Evolutionary conservation across 2,888 invertebrate genomes (phyloP), one percentile per base, ranked within the genome.

Genomic region (Oscheius sp.): DNA sequence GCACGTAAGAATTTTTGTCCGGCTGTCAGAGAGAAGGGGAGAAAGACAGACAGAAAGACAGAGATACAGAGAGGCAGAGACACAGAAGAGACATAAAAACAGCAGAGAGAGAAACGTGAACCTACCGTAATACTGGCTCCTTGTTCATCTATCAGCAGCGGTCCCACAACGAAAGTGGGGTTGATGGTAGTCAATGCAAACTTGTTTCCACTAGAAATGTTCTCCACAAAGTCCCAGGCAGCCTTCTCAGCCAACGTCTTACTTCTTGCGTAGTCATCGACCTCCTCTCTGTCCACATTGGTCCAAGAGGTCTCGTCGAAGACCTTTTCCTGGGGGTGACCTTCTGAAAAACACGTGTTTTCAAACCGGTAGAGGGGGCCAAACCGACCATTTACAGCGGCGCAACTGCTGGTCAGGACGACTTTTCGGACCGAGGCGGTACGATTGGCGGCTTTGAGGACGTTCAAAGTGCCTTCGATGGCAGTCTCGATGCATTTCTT

Each of bases 211-310:
- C 80, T 83, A 76, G 65, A 11, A 60, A 74, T 66, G 51, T 70
- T 70, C 1, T 79, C 63, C 10, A 91, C 88, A 81, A 90, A 92
- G 73, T 92, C 90, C 92, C 92, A 92, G 0, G 92, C 92, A n/a
- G 91, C 90, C 78, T 90, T 90, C 83, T 92, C 92, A 2, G 92
- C 92, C 68, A 91, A 83, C 9, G 90, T 90, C 83, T 92, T 91
- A 77, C 91, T 91, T 55, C 79, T 77, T 10, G 85, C 78, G 74
- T 87, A 87, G 57, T 78, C 70, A 59, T 81, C 82, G 0, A 85
- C 84, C 35, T 68, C 21, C 9, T 74, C 51, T 58, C 77, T 80
- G 1, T 86, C 83, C 21, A 83, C 72, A 59, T 83, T 78, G 7
- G 86, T 84, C 88, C 87, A 88, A 7, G 81, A 79, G 2, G 81